A percentile compares a stretch with the other conserved stretches of the same genome.
These are phyloP conservation scores for Bombus breviceps DNA, from an alignment of 1,140 invertebrate species.

Conservation along the genomic window DNA sequence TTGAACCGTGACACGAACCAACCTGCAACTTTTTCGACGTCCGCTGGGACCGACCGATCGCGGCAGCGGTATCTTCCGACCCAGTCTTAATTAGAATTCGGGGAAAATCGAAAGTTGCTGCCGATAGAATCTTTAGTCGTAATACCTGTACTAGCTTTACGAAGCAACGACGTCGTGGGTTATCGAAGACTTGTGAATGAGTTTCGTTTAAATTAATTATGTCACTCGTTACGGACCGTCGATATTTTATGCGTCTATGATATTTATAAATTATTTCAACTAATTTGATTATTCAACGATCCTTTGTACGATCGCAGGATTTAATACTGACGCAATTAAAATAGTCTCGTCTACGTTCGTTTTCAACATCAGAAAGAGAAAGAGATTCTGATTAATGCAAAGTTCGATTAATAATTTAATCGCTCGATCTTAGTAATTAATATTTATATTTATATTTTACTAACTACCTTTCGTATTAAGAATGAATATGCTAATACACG, in stretches of 20 bases:
- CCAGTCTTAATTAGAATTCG: constrained; percentile 4
- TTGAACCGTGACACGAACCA: background rate
- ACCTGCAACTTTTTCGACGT: constrained; percentile 1
- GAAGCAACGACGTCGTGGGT: accelerated
- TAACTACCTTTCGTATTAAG: background rate
- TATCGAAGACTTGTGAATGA: background rate
- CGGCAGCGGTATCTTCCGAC: background rate
- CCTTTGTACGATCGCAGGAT: too few species aligned
- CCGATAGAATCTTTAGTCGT: background rate
- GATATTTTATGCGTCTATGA: background rate
- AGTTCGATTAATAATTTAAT: too few species aligned
- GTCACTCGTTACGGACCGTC: background rate
- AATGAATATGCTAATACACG: background rate
- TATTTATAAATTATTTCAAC: too few species aligned
- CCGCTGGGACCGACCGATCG: background rate
- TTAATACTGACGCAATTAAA: too few species aligned
- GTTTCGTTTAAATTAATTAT: background rate
- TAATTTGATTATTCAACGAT: too few species aligned
- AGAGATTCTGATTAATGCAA: too few species aligned
- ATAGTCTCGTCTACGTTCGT: too few species aligned
- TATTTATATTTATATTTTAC: too few species aligned
- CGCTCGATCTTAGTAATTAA: too few species aligned
- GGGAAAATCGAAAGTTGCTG: background rate
- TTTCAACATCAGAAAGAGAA: too few species aligned
- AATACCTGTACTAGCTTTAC: background rate